Evolutionary conservation across 23 tunicate species (phyloP).

Genomic region (Halocynthia aurantium): DNA sequence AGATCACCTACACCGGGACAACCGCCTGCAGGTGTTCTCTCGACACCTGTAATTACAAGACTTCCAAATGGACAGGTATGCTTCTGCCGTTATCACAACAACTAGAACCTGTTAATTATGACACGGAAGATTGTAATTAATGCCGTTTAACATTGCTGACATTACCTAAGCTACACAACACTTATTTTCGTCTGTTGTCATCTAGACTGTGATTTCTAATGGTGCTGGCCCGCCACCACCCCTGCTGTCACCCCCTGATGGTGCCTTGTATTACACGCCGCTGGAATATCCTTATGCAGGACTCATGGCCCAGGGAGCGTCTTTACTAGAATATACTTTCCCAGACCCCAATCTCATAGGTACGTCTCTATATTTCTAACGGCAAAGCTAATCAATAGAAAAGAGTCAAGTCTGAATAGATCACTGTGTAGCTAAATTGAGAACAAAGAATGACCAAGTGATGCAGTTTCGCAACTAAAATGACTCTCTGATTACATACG

Average conservation of each 20-base stretch:
- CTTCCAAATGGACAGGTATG: constrained; percentile 93
- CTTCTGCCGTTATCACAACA: background rate
- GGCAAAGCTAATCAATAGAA: background rate
- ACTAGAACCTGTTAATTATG: background rate
- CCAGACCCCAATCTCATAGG: constrained; percentile 26
- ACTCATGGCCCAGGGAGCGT: constrained; percentile 22
- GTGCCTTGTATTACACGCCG: constrained; percentile 59
- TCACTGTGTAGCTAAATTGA: background rate
- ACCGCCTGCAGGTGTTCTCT: constrained; percentile 46
- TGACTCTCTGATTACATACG: background rate
- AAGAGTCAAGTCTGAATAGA: background rate
- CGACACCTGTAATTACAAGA: constrained; percentile 69
- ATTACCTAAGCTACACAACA: background rate
- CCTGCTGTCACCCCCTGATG: constrained; percentile 57
- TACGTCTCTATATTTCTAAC: constrained; percentile 5
- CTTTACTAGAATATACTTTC: constrained; percentile 15
- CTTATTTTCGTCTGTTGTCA: background rate
- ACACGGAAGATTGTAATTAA: background rate
- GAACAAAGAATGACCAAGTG: background rate
- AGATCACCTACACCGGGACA: constrained; percentile 78
- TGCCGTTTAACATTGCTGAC: background rate
- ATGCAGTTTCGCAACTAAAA: background rate
- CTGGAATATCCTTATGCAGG: constrained; percentile 23
- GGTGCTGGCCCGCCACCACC: constrained; percentile 68
- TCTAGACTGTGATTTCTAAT: constrained; percentile 75